Evolutionary conservation across 2,113 vertebrate species (phyloP), one percentile per base, ranked within the genome.

Genomic region (Sylvia atricapilla): DNA sequence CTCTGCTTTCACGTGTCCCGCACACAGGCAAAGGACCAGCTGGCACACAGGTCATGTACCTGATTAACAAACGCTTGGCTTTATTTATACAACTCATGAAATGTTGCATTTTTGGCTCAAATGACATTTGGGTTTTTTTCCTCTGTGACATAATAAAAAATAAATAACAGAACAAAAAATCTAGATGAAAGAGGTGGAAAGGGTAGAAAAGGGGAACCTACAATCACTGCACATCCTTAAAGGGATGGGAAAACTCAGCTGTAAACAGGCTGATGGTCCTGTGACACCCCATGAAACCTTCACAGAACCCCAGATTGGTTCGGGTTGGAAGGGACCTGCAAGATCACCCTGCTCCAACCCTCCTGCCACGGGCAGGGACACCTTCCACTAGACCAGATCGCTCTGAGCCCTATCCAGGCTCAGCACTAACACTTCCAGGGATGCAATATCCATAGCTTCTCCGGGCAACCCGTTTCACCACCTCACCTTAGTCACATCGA

Each of bases 51-150:
- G 17, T 15, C 7, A 27, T 1, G 1, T 23, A 50, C 53, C 67
- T 2, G 16, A 53, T 15, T 12, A 46, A 70, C 35, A 12, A 2
- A 2, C 9, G 0, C 15, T 3, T 11, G 3, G 8, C 68, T 41
- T 22, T 3, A 68, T 41, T 22, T 3, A 68, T 7, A 12, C 10
- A 3, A 10, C 6, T 30, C n/a, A 3, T 2, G 6, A 50, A 35
- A 44, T 1, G 13, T 0, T 39, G 10, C 41, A 1, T 2, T 67
- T 73, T 13, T 11, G 13, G 25, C 23, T 53, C 44, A 15, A 27
- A 46, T 14, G 4, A 72, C 15, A 12, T 43, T 82, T 77, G 25
- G 6, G 18, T 11, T 14, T 49, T 62, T 23, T 3, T 50, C 33
- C 13, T 20, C 25, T 43, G 12, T 35, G 41, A 73, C 60, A 64